A percentile compares a stretch with the other conserved stretches of the same genome.
These are phyloP conservation scores for Lapara coniferarum DNA, from an alignment of 2,888 invertebrate species.

Conservation along the genomic window DNA sequence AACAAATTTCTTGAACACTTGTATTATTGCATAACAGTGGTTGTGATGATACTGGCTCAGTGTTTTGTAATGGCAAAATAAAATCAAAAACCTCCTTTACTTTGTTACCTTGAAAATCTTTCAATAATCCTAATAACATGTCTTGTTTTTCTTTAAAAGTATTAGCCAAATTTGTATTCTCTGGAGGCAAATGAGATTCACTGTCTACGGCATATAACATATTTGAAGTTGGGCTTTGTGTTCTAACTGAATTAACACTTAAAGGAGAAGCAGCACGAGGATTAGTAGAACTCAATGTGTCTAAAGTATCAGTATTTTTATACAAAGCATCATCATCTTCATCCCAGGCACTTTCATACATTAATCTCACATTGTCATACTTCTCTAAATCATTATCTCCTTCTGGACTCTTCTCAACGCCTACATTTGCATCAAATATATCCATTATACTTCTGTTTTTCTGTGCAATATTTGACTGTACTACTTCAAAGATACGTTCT, in stretches of 20 bases:
- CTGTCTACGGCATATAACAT: conserved; percentile 51
- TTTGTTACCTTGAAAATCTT: conserved; percentile 55
- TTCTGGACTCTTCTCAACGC: conserved; percentile 52
- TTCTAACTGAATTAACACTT: conserved; percentile 24
- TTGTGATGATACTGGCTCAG: conserved; percentile 27
- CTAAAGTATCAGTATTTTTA: conserved; percentile 54
- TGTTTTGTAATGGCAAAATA: conserved; percentile 39
- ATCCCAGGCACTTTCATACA: conserved; percentile 70
- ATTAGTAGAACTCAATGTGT: conserved; percentile 27
- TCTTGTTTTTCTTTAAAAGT: conserved; percentile 59
- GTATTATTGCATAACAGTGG: conserved; percentile 34
- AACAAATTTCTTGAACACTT: conserved; percentile 6
- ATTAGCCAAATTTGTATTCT: conserved; percentile 45
- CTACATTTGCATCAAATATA: conserved; percentile 62
- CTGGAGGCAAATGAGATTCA: conserved; percentile 37
- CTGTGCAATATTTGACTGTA: conserved; percentile 58
- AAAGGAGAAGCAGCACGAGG: conserved; percentile 30
- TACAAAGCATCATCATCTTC: conserved; percentile 79
- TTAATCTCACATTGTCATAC: conserved; percentile 55
- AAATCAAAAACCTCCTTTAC: conserved; percentile 42
- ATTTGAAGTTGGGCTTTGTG: conserved; percentile 54
- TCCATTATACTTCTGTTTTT: conserved; percentile 76
- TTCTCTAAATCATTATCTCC: conserved; percentile 52
- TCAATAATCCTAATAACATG: conserved; percentile 58
- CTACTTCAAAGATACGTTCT: conserved; percentile 64